Conservation (phyloP, 2,113 vertebrate genomes). For the Lathamus discolor region DNA sequence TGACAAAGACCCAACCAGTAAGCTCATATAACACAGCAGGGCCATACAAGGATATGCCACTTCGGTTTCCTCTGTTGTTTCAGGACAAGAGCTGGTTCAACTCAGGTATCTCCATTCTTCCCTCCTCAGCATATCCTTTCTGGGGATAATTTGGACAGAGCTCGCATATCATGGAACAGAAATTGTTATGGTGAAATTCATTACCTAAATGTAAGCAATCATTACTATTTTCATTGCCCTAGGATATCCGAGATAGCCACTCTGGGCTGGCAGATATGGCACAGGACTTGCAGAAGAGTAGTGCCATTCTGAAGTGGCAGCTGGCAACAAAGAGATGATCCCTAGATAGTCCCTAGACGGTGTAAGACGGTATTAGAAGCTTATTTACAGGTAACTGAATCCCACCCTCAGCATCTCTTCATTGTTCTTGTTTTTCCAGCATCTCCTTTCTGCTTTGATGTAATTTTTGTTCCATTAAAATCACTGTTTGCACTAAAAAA, state of each 20-base stretch:
- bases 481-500: background rate
- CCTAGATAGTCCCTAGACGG: background rate
- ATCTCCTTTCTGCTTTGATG: background rate
- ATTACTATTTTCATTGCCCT: background rate
- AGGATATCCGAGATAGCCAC: background rate
- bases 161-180: accelerated
- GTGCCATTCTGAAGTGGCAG: background rate
- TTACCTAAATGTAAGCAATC: background rate
- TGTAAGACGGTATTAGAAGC: constrained; percentile 34
- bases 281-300: background rate
- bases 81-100: background rate
- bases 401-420: background rate
- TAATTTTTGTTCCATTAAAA: background rate
- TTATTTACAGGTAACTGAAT: constrained; percentile 9
- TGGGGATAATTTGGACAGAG: background rate
- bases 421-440: background rate
- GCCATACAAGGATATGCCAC: accelerated
- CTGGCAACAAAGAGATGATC: constrained; percentile 14
- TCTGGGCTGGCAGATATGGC: background rate
- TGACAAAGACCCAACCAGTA: background rate
- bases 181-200: background rate
- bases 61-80: background rate
- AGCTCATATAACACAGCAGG: background rate
- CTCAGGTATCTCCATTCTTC: background rate
- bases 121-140: background rate